phyloP scores from a whole-genome alignment of 2,888 invertebrate genomes.

The Scrobipalpa atriplicella region DNA sequence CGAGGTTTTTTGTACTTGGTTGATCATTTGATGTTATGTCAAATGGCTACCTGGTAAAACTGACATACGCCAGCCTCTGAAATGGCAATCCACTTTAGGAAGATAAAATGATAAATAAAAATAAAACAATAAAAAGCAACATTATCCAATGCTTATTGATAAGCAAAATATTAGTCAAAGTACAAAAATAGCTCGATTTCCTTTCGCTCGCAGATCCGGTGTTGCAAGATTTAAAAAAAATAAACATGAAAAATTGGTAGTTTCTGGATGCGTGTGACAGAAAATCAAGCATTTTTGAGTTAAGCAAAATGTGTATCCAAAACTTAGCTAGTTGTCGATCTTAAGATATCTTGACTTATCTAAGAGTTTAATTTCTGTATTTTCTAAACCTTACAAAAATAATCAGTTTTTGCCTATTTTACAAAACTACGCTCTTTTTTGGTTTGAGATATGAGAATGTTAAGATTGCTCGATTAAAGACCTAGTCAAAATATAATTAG shows the following conservation, averaged over 20 bases:
- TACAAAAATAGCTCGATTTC: constrained; percentile 50
- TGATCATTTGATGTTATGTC: constrained; percentile 29
- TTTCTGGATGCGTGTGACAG: constrained; percentile 39
- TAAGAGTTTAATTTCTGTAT: neutral
- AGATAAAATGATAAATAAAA: constrained; percentile 37
- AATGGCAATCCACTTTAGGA: constrained; percentile 39
- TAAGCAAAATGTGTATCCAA: constrained; percentile 76
- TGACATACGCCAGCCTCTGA: constrained; percentile 42
- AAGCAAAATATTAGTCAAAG: constrained; percentile 67
- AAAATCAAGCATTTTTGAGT: constrained; percentile 51
- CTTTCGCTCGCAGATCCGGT: constrained; percentile 35
- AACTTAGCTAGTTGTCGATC: constrained; percentile 72
- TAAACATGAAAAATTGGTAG: constrained; percentile 44
- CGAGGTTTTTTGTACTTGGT: constrained; percentile 35
- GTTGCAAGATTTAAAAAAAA: constrained; percentile 45
- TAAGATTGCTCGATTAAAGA: neutral
- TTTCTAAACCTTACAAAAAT: neutral
- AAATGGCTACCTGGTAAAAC: constrained; percentile 35
- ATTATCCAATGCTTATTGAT: constrained; percentile 68
- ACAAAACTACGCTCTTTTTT: neutral
- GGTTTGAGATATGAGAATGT: no score
- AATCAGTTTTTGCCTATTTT: neutral
- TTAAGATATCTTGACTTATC: constrained; percentile 33
- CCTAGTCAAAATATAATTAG: no score
- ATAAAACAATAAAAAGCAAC: constrained; percentile 56